These are phyloP conservation scores for Dolichotis patagonum DNA, from an alignment of 2,113 vertebrate genomes.

Conservation along the genomic window DNA sequence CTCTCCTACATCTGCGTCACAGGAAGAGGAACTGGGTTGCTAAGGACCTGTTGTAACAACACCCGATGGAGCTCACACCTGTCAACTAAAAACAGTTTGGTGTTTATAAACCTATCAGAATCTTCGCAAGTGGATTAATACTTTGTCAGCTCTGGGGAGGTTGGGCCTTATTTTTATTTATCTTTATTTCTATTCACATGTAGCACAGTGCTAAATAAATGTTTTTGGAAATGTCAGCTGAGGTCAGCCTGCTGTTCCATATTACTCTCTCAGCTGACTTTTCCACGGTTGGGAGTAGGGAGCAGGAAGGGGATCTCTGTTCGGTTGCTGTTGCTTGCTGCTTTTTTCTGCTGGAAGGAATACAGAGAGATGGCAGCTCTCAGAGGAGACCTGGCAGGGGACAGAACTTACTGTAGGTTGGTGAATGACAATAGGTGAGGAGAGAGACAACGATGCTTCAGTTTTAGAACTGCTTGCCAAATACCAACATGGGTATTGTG, in stretches of 20 bases:
- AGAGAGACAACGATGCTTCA: background rate
- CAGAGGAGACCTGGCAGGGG: background rate
- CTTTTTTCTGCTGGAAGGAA: background rate
- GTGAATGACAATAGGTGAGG: background rate
- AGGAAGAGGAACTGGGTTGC: conserved; percentile 25
- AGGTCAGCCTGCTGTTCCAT: background rate
- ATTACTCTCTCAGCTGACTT: conserved; percentile 8
- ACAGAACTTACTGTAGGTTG: background rate
- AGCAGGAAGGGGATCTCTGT: background rate
- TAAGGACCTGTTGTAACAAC: conserved; percentile 62
- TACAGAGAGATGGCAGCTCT: background rate
- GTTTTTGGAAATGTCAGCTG: background rate
- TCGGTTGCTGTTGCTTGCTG: background rate
- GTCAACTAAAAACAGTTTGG: conserved; percentile 65
- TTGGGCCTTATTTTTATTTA: conserved; percentile 54
- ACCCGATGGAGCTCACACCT: conserved; percentile 68
- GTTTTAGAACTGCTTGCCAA: background rate
- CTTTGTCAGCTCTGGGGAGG: conserved; percentile 37
- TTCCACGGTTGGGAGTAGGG: background rate
- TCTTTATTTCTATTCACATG: conserved; percentile 65
- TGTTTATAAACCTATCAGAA: conserved; percentile 71
- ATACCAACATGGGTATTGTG: background rate
- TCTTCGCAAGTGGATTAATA: conserved; percentile 63
- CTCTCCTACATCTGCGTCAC: background rate
- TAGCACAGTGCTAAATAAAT: background rate